Evolutionary conservation across 2,797 vertebrate species (phyloP).

Genomic region (Poeciliopsis infans): DNA sequence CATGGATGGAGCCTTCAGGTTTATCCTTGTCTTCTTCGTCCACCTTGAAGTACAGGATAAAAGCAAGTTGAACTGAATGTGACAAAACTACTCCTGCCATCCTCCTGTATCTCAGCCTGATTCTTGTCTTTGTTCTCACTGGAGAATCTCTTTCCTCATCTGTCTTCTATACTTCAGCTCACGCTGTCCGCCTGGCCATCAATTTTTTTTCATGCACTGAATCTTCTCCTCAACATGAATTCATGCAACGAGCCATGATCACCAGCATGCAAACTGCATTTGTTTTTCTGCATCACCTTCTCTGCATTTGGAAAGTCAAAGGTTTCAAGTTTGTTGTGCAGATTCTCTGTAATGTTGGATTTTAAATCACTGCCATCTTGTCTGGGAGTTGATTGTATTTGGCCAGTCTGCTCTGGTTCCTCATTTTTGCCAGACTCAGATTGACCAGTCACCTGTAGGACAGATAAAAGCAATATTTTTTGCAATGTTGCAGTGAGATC

Average conservation of each 20-base stretch:
- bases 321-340: neutral
- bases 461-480: neutral
- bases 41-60: conserved; percentile 18
- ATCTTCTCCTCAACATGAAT: neutral
- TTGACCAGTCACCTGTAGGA: conserved; percentile 37
- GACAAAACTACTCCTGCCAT: neutral
- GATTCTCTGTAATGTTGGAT: conserved; percentile 33
- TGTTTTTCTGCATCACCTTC: conserved; percentile 43
- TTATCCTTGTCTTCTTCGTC: conserved; percentile 24
- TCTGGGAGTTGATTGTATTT: neutral
- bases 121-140: conserved; percentile 5
- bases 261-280: neutral
- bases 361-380: conserved; percentile 14
- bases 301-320: conserved; percentile 10
- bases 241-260: neutral
- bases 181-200: neutral
- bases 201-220: conserved; percentile 5
- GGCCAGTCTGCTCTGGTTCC: conserved; percentile 31
- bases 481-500: neutral
- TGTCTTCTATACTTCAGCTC: conserved; percentile 2
- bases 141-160: neutral
- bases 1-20: conserved; percentile 8
- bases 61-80: neutral
- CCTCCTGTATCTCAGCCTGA: conserved; percentile 21
- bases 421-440: conserved; percentile 23